These are phyloP conservation scores for Dallia pectoralis DNA, from an alignment of 2,797 vertebrate species.

Conservation along the genomic window DNA sequence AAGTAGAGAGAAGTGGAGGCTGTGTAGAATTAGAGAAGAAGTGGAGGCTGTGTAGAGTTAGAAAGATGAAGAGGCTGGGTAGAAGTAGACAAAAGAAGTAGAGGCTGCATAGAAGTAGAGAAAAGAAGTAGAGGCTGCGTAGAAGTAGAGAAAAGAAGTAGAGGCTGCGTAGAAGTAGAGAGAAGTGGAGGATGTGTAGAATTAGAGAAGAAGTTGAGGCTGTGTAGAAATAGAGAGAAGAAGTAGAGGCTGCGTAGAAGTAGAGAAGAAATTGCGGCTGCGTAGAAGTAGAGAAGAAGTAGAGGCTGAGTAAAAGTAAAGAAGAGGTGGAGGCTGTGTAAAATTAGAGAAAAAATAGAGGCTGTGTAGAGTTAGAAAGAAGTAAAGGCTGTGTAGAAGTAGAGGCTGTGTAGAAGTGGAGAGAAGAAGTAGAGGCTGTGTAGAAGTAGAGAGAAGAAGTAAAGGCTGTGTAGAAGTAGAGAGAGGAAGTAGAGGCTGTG, in stretches of 20 bases:
- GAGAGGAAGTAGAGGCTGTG: too few relatives aligned
- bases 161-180: neutral
- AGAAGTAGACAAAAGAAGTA: neutral
- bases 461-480: neutral
- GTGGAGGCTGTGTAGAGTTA: neutral
- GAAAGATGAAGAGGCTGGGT: neutral
- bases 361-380: neutral
- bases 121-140: too few relatives aligned
- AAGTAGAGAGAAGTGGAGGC: too few relatives aligned
- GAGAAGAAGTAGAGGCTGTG: neutral
- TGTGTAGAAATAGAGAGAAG: too few relatives aligned
- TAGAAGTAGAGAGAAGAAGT: too few relatives aligned
- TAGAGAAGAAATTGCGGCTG: neutral
- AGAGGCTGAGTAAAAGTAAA: neutral
- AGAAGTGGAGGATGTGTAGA: neutral
- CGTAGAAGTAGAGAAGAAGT: too few relatives aligned
- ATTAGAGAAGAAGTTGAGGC: too few relatives aligned
- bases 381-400: neutral
- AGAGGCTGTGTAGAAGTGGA: neutral
- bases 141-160: too few relatives aligned
- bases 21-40: too few relatives aligned
- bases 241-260: neutral
- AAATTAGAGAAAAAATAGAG: neutral
- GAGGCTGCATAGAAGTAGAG: neutral
- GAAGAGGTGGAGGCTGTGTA: neutral